Percentiles rank a stretch among this genome's conserved stretches.
phyloP scores from a whole-genome alignment of 2,113 vertebrate genomes.

The Oxyruncus cristatus region DNA sequence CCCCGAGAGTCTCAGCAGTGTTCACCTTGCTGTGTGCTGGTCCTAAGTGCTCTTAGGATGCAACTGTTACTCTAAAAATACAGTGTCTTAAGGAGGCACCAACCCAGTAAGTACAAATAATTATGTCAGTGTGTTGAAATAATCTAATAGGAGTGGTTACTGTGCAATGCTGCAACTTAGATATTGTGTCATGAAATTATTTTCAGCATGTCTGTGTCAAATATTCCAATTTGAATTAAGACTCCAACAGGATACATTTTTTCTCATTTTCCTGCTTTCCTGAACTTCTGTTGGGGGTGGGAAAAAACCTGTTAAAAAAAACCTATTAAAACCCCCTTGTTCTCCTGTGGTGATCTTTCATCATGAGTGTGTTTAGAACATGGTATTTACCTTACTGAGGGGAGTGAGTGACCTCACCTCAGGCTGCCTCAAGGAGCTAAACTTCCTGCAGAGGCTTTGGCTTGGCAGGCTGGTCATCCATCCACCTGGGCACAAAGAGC shows the following conservation, averaged over 20 bases:
- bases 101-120: neutral
- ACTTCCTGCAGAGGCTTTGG: conserved; percentile 30
- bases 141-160: neutral
- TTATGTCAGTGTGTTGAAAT: neutral
- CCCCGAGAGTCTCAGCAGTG: neutral
- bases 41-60: neutral
- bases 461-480: conserved; percentile 62
- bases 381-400: neutral
- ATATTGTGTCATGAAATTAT: neutral
- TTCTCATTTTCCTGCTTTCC: neutral
- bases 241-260: neutral
- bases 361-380: neutral
- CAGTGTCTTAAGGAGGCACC: neutral
- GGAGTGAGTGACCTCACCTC: neutral
- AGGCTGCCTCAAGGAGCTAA: neutral
- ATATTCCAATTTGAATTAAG: neutral
- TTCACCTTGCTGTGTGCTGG: neutral
- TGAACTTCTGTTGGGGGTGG: neutral
- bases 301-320: neutral
- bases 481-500: conserved; percentile 65
- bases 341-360: neutral
- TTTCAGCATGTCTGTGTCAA: neutral
- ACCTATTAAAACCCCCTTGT: neutral
- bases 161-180: neutral
- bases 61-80: neutral